phyloP scores from a whole-genome alignment of 1,140 invertebrate genomes.

The Phenacoccus solenopsis region DNA sequence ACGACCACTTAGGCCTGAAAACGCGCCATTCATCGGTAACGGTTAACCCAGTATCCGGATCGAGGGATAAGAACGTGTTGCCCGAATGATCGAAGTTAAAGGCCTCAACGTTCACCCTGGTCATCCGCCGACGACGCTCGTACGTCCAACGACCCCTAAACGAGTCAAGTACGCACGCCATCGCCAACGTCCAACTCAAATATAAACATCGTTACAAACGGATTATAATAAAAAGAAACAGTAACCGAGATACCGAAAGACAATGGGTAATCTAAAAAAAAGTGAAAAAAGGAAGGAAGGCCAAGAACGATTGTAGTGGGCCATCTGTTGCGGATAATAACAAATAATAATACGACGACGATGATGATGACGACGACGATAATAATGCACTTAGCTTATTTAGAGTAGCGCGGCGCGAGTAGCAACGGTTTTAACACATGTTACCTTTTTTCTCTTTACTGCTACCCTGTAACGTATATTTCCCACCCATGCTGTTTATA shows the following conservation, averaged over 20 bases:
- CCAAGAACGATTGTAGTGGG: neutral
- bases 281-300: conserved; percentile 3
- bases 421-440: conserved; percentile 17
- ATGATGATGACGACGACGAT: neutral
- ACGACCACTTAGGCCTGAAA: no score
- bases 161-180: no score
- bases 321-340: conserved; percentile 15
- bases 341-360: conserved; percentile 7
- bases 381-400: conserved; percentile 5
- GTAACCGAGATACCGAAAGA: neutral
- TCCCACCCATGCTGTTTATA: no score
- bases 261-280: neutral
- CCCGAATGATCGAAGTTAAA: no score
- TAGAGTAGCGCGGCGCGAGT: neutral
- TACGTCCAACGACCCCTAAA: no score
- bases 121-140: no score
- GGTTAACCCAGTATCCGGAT: no score
- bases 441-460: neutral
- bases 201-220: neutral
- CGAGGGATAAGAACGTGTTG: no score
- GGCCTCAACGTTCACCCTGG: no score
- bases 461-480: conserved; percentile 7
- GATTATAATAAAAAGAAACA: neutral
- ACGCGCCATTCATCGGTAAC: no score
- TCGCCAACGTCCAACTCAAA: no score